phyloP scores from a whole-genome alignment of 2,888 invertebrate genomes.

The Drosophila anceps region DNA sequence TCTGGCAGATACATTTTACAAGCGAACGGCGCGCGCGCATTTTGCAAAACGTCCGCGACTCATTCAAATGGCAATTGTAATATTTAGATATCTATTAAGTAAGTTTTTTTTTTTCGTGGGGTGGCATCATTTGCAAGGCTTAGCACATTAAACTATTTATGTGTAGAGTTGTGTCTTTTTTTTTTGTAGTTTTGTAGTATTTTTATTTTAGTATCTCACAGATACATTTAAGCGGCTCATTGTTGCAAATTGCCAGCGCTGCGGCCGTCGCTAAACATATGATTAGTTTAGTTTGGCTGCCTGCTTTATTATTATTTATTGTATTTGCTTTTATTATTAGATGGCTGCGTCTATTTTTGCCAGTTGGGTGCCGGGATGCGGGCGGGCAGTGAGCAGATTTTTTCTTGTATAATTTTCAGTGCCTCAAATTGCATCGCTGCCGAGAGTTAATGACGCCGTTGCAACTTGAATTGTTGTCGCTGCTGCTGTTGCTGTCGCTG shows the following conservation, averaged over 20 bases:
- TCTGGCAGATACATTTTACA: slow-evolving; percentile 73
- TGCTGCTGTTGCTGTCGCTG: slow-evolving; percentile 1
- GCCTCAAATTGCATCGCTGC: slow-evolving; percentile 13
- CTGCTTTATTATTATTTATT: slow-evolving; percentile 79
- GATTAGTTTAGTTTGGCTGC: slow-evolving; percentile 73
- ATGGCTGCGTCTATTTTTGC: slow-evolving; percentile 68
- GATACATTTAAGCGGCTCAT: slow-evolving; percentile 65
- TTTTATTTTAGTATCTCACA: slow-evolving; percentile 61
- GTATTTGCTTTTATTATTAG: slow-evolving; percentile 79
- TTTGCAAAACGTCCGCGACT: slow-evolving; percentile 62
- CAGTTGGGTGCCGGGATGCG: not conserved
- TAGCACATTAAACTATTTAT: slow-evolving; percentile 81
- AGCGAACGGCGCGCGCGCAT: slow-evolving; percentile 54
- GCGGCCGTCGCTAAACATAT: slow-evolving; percentile 61
- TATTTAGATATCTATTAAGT: slow-evolving; percentile 59
- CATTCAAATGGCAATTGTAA: slow-evolving; percentile 74
- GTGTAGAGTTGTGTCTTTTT: slow-evolving; percentile 63
- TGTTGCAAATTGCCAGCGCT: slow-evolving; percentile 73
- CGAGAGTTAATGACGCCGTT: slow-evolving; percentile 24
- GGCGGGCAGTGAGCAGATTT: not conserved
- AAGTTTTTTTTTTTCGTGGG: slow-evolving; percentile 47
- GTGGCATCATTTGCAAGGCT: slow-evolving; percentile 78
- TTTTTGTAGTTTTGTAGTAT: slow-evolving; percentile 27
- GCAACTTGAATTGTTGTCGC: slow-evolving; percentile 11
- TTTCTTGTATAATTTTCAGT: slow-evolving; percentile 16